Percentiles rank a stretch among this genome's conserved stretches.
phyloP scores from a whole-genome alignment of 2,797 vertebrate species.

The Rhinogobio ventralis region DNA sequence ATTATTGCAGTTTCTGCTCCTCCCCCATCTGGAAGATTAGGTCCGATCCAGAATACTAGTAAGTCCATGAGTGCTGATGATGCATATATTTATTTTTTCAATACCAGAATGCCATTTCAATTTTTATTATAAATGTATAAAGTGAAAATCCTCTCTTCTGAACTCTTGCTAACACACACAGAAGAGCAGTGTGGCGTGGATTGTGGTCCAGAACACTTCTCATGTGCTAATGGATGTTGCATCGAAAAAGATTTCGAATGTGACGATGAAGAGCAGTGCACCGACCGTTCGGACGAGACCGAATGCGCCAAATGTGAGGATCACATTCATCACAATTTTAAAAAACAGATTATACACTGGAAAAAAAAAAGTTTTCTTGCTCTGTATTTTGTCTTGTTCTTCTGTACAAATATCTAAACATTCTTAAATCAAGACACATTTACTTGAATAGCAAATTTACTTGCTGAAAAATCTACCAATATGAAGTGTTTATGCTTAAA shows the following conservation, averaged over 20 bases:
- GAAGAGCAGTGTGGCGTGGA: constrained; percentile 74
- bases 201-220: constrained; percentile 82
- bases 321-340: too few relatives aligned
- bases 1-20: constrained; percentile 68
- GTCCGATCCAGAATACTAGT: constrained; percentile 19
- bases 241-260: constrained; percentile 87
- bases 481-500: too few relatives aligned
- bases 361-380: neutral
- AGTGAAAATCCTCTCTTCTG: neutral
- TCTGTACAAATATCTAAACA: neutral
- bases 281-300: constrained; percentile 87
- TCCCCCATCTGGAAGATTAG: constrained; percentile 36
- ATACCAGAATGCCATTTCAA: neutral
- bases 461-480: too few relatives aligned
- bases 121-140: neutral
- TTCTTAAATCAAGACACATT: neutral
- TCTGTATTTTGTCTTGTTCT: neutral
- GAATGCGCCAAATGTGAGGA: constrained; percentile 84
- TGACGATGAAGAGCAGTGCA: constrained; percentile 82
- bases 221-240: constrained; percentile 88
- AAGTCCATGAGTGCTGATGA: neutral
- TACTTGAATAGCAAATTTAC: neutral
- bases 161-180: constrained; percentile 28
- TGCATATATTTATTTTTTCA: neutral
- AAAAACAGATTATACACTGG: neutral